These are phyloP conservation scores for Alaudala cheleensis DNA, from an alignment of 2,113 vertebrate species.

Conservation along the genomic window DNA sequence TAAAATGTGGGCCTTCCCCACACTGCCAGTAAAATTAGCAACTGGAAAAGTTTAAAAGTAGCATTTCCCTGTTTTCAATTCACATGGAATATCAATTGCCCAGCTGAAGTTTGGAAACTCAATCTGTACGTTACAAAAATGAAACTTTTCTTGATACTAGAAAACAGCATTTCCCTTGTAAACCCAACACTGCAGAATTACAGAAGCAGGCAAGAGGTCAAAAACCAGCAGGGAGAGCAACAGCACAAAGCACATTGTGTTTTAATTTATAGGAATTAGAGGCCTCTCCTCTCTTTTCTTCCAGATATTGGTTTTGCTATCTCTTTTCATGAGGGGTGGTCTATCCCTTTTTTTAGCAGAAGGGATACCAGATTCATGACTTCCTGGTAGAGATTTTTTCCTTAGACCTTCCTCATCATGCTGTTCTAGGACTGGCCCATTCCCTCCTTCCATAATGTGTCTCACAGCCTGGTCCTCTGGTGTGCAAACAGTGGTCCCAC, in stretches of 20 bases:
- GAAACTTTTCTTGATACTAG: conserved; percentile 17
- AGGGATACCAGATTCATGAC: conserved; percentile 62
- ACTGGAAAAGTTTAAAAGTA: background rate
- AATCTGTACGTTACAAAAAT: background rate
- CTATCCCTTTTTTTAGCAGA: conserved; percentile 68
- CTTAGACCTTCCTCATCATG: conserved; percentile 54
- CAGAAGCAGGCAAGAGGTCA: conserved; percentile 48
- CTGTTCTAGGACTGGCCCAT: conserved; percentile 42
- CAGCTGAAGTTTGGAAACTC: conserved; percentile 5
- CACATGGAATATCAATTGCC: conserved; percentile 1
- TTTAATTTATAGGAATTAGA: conserved; percentile 75
- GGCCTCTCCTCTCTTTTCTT: conserved; percentile 80
- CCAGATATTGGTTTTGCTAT: conserved; percentile 79
- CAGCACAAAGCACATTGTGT: conserved; percentile 3
- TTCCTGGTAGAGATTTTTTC: conserved; percentile 52
- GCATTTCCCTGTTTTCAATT: conserved; percentile 14
- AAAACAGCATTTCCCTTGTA: conserved; percentile 26
- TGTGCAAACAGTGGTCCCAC: conserved; percentile 87
- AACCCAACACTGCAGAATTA: conserved; percentile 52
- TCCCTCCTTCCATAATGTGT: conserved; percentile 80
- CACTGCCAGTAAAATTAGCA: conserved; percentile 12
- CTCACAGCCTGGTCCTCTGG: conserved; percentile 88
- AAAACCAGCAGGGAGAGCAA: conserved; percentile 22
- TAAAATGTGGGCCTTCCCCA: conserved; percentile 10
- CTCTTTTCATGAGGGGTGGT: conserved; percentile 63